A percentile compares a stretch with the other conserved stretches of the same genome.
These are phyloP conservation scores for Macrobrachium nipponense DNA, from an alignment of 1,140 invertebrate genomes.

Conservation along the genomic window DNA sequence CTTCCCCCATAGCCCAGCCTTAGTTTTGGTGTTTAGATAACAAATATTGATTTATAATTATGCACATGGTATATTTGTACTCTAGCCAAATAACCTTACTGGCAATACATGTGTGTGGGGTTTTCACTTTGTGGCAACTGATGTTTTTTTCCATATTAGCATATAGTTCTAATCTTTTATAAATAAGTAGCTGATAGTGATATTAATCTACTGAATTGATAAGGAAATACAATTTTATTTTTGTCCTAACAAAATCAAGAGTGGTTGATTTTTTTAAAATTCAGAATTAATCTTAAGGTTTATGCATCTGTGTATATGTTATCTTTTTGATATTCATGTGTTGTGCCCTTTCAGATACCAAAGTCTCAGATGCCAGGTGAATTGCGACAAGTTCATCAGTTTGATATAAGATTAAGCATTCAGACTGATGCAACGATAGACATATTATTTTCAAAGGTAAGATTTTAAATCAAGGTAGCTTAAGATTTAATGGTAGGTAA, in stretches of 20 bases:
- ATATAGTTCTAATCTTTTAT: no score
- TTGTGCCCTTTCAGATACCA: conserved; percentile 50
- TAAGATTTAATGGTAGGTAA: background rate
- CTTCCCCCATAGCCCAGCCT: no score
- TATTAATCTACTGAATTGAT: no score
- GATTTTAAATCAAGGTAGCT: background rate
- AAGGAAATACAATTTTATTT: no score
- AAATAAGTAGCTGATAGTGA: no score
- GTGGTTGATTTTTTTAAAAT: background rate
- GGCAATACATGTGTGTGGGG: no score
- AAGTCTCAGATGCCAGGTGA: conserved; percentile 76
- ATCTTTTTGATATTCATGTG: background rate
- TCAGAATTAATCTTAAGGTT: background rate
- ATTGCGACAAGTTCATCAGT: conserved; percentile 86
- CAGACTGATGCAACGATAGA: conserved; percentile 93
- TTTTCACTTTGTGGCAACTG: no score
- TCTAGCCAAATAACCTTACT: no score
- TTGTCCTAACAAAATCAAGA: background rate
- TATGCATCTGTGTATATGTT: background rate
- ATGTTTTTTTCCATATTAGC: no score
- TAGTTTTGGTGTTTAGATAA: no score
- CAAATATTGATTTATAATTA: no score
- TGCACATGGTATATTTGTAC: no score
- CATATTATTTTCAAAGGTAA: conserved; percentile 94
- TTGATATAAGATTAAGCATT: conserved; percentile 92